Evolutionary conservation across 1,140 invertebrate species (phyloP).

Genomic region (Papilio machaon): DNA sequence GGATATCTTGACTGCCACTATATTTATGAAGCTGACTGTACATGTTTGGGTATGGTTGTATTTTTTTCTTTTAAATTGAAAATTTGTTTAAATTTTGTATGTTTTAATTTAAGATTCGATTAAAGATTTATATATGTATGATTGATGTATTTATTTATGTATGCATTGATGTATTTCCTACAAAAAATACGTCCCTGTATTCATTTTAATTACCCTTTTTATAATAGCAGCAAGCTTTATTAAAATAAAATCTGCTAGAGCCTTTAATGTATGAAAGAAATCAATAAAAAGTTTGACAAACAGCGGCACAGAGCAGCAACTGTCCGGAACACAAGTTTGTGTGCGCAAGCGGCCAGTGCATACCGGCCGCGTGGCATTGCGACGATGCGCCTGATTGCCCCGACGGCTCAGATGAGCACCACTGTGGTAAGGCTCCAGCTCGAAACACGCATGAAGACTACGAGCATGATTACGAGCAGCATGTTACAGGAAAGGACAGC

Average conservation of each 20-base stretch:
- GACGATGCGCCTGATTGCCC: slow-evolving; percentile 86
- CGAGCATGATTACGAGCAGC: slow-evolving; percentile 14
- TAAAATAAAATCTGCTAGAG: not conserved
- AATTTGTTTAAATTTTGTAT: not conserved
- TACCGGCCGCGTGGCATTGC: slow-evolving; percentile 87
- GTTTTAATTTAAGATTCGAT: not conserved
- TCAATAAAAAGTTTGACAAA: slow-evolving; percentile 44
- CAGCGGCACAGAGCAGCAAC: slow-evolving; percentile 73
- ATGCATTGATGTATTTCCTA: no score
- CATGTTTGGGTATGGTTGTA: no score
- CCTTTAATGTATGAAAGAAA: not conserved
- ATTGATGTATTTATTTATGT: no score
- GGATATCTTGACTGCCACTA: no score
- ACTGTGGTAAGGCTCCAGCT: slow-evolving; percentile 84
- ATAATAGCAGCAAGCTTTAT: not conserved
- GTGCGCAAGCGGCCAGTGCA: slow-evolving; percentile 86
- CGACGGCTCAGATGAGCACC: slow-evolving; percentile 86
- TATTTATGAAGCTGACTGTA: no score
- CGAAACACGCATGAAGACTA: not conserved
- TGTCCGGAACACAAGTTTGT: slow-evolving; percentile 84
- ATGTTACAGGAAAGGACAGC: slow-evolving; percentile 18
- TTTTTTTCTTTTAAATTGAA: slow-evolving; percentile 5
- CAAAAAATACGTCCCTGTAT: not conserved
- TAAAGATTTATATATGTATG: not conserved
- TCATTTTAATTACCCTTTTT: not conserved